Base-by-base conservation (phyloP, 1,140 invertebrate species). In the Alviniconcha marisindica region DNA sequence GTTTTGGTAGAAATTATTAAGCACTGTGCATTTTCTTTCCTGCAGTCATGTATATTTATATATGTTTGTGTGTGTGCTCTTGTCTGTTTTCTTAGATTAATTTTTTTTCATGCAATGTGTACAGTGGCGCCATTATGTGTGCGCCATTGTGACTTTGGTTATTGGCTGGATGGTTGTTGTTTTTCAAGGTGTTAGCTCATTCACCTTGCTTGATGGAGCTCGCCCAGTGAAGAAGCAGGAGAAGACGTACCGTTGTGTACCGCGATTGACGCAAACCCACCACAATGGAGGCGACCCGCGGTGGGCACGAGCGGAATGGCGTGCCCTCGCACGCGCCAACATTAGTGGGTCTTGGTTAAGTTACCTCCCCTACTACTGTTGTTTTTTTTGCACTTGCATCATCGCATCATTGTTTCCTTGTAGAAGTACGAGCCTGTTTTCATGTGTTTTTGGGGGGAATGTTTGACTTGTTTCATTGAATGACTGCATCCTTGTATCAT, bases 291-390 rank as follows among this genome's bases (percentile, higher is more conserved):
- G 76, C 82, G 24, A 14, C n/a, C 31, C 31, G 80, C 63, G 40
- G 56, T 40, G 66, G 66, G 71, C 77, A 56, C 66, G 81, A 76
- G 44, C 54, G 51, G 74, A 78, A 74, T 77, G 60, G 82, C 54
- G 44, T 66, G 73, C 73, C 73, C 82, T 33, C 36, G 66, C 82
- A 38, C 73, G 42, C 51, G 31, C 77, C 48, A 60, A 60, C 78
- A 73, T 76, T 80, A 84, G 83, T 84, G 77, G 83, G 83, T 84
- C 78, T 76, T 84, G 78, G 83, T 63, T 84, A 84, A 84, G 83
- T 84, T 56, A 66, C 74, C n/a, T 51, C 81, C 81, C 69, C 71
- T 71, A 71, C 69, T 71, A 42, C 36, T 82, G 48, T 48, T 51
- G 12, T 79, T 60, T 33, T 28, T 51, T 3, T 12, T 40, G 40